Percentiles rank a stretch among this genome's conserved stretches.
Evolutionary conservation across 92 coral and sea anemone genomes (phyloP).

Genomic region (Umimayanthus chanpuru): DNA sequence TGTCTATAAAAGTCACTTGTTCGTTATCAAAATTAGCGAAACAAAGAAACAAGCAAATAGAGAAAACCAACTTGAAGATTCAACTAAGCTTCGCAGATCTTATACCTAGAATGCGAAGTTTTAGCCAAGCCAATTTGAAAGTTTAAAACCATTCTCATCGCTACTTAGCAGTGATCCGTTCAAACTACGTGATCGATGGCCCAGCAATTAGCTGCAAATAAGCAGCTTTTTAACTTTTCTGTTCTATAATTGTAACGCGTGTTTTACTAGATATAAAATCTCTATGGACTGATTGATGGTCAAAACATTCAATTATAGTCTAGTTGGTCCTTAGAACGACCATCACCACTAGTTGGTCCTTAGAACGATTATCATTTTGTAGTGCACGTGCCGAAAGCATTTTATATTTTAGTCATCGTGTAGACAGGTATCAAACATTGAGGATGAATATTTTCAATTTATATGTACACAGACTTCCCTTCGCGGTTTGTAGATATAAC

Average conservation of each 20-base stretch:
- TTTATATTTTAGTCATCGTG: too few species aligned
- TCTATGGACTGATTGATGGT: neutral
- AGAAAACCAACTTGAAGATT: neutral
- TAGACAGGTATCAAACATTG: neutral
- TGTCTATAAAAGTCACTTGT: conserved; percentile 6
- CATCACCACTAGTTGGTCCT: neutral
- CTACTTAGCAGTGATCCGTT: neutral
- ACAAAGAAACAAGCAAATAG: conserved; percentile 2
- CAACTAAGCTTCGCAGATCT: neutral
- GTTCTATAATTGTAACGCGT: neutral
- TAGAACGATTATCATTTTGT: neutral
- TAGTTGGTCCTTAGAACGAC: neutral
- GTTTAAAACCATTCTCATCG: neutral
- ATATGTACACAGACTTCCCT: neutral
- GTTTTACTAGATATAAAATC: neutral
- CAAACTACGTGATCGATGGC: neutral
- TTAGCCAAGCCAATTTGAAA: neutral
- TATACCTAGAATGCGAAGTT: neutral
- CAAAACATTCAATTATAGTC: conserved; percentile 4
- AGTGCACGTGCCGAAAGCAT: too few species aligned
- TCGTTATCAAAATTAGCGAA: neutral
- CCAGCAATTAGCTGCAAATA: neutral
- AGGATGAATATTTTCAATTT: neutral
- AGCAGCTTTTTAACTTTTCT: conserved; percentile 5
- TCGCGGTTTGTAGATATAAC: neutral